phyloP scores from a whole-genome alignment of 2,888 invertebrate species.

The Conistra vaccinii region DNA sequence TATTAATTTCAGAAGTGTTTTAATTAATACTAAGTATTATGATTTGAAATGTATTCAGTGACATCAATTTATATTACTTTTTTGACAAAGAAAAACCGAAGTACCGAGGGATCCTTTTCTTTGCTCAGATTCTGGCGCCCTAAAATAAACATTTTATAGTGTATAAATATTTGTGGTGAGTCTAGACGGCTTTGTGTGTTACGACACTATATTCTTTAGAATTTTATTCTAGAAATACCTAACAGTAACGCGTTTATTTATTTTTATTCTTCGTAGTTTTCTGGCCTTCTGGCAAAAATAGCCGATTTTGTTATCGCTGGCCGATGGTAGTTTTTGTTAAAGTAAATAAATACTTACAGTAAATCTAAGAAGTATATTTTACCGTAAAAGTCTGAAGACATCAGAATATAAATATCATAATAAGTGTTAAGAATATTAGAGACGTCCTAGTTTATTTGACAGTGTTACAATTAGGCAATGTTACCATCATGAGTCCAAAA shows the following conservation, averaged over 20 bases:
- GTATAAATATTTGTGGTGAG: constrained; percentile 50
- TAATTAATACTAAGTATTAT: not conserved
- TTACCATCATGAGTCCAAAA: not conserved
- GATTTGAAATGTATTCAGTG: not conserved
- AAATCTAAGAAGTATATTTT: not conserved
- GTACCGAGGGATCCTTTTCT: not conserved
- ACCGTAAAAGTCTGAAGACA: not conserved
- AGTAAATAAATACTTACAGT: constrained; percentile 6
- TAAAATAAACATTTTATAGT: constrained; percentile 20
- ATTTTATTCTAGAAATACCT: constrained; percentile 21
- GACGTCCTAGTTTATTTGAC: no score
- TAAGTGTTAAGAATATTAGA: not conserved
- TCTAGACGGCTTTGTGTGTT: constrained; percentile 39
- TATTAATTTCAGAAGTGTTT: not conserved
- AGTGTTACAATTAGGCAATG: not conserved
- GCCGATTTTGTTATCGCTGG: not conserved
- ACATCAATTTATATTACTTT: not conserved
- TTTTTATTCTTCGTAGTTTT: constrained; percentile 31
- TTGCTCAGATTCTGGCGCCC: not conserved
- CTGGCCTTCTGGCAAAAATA: not conserved
- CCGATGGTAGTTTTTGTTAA: constrained; percentile 1
- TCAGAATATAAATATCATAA: not conserved
- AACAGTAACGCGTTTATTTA: constrained; percentile 21
- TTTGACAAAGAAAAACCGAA: not conserved
- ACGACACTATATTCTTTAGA: constrained; percentile 13